Evolutionary conservation across 2,797 vertebrate genomes (phyloP), one percentile per base, ranked within the genome.

Genomic region (Enteromius anoplus): DNA sequence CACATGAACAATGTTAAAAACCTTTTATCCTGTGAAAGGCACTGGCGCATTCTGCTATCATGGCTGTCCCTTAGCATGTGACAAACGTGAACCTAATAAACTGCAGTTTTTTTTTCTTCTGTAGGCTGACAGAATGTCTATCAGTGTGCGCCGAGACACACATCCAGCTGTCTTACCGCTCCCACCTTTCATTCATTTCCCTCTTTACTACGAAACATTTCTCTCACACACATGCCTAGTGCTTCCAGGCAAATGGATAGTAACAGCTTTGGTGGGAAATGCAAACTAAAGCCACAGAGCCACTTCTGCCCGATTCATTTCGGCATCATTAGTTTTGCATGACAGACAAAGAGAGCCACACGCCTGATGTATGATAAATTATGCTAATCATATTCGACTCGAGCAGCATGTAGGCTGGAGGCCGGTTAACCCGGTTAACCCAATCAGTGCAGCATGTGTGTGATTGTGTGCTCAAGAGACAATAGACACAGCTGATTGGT

Each of bases 301-400:
- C n/a, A 85, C 45, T 70, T 53, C 64, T 53, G 75, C 81, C 12
- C 51, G 32, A 64, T n/a, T 81, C 64, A 75, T 79, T 69, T 55
- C 75, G 10, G 75, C 82, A 78, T 85, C 58, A 75, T 83, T 85
- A 79, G 71, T 82, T 78, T 79, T 55, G 53, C 64, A 73, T 23
- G 83, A 78, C 71, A 91, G 91, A 94, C 93, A 95, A 94, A 94
- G 92, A 66, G 71, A 89, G 83, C 87, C 85, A 88, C 65, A 80
- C 88, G 89, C 92, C 78, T 88, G 90, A 90, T 88, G 82, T 86
- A 92, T 91, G 89, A 86, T 85, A 88, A 92, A 91, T 89, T 91
- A 94, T 94, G 92, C 90, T 91, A 94, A 95, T 94, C 71, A 87
- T 87, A 93, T 92, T 85, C 88, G 88, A 88, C 84, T 78, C 82